These are phyloP conservation scores for Ptilorrhoa leucosticta DNA, from an alignment of 2,113 vertebrate species.

Conservation along the genomic window DNA sequence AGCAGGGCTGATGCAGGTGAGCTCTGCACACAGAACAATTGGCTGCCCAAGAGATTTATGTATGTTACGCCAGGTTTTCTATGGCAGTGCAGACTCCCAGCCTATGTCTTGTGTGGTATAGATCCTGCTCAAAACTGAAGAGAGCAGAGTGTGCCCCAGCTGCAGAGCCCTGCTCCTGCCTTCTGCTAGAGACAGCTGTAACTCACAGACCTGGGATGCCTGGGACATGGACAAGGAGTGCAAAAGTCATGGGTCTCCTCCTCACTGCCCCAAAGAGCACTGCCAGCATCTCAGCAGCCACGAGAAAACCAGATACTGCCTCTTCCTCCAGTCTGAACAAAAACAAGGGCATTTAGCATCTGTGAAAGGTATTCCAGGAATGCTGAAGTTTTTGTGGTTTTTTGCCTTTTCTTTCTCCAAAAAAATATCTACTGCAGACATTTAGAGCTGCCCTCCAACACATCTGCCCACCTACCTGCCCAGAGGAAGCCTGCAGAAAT, in stretches of 20 bases:
- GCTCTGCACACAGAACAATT: neutral
- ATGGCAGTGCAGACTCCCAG: neutral
- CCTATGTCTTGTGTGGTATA: neutral
- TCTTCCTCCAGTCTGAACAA: neutral
- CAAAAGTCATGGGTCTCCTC: neutral
- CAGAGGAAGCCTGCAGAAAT: neutral
- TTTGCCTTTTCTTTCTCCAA: neutral
- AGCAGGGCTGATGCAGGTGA: neutral
- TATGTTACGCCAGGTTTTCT: neutral
- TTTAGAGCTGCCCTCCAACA: neutral
- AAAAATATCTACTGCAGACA: neutral
- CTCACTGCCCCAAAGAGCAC: neutral
- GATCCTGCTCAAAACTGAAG: neutral
- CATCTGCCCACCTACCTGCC: neutral
- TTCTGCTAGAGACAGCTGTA: neutral
- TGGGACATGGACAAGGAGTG: neutral
- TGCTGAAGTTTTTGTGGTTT: neutral
- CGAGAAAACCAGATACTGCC: neutral
- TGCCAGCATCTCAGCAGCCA: neutral
- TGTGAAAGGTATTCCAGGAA: conserved; percentile 27
- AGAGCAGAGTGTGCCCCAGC: neutral
- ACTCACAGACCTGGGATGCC: neutral
- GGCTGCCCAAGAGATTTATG: neutral
- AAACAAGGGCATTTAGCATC: neutral
- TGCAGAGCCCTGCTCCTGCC: neutral